Evolutionary conservation across 2,888 invertebrate species (phyloP), one percentile per base, ranked within the genome.

Genomic region (Chaetogeoica ovagalla): DNA sequence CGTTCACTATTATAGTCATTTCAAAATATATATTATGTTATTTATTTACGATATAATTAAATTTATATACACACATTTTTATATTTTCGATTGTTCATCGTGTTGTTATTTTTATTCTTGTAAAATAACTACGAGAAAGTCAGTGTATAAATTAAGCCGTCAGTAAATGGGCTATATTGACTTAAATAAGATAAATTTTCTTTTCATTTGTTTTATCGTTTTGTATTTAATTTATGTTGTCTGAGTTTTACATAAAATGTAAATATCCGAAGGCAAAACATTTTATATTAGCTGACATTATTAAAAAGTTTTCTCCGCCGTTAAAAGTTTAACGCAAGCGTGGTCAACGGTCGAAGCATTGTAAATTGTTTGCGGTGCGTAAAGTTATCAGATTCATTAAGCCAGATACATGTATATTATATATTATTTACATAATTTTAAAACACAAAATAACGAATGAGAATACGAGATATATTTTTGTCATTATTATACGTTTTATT

Each of bases 341-440:
- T 15, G 19, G 23, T 60, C 62, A 62, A 30, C 30, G 13, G 13
- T 55, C 19, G 17, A 13, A 30, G 23, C 15, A 30, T 15, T 48
- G n/a, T 30, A 48, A 72, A 30, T 23, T 60, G 43, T 60, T 60
- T 72, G 8, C 19, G 21, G 7, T 30, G 13, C 62, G 19, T 62
- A 23, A 72, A 72, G 62, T 72, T 60, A 39, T 19, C 43, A 72
- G 43, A 60, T 72, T 72, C 60, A 62, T 72, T 60, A 60, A 60
- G 60, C 60, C 8, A 59, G 17, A 59, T 37, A n/a, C 15, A 57
- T 57, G 39, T 48, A 48, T 48, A 48, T 48, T 43, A 43, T 9
- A 59, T 59, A 71, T 21, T 21, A 39, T 59, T 39, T 39, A 39
- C 48, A 52, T 52, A 7, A 59, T 39, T 39, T 48, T 37, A 63